A percentile compares a stretch with the other conserved stretches of the same genome.
phyloP scores from a whole-genome alignment of 2,888 invertebrate genomes.

The Epinotia demarniana region DNA sequence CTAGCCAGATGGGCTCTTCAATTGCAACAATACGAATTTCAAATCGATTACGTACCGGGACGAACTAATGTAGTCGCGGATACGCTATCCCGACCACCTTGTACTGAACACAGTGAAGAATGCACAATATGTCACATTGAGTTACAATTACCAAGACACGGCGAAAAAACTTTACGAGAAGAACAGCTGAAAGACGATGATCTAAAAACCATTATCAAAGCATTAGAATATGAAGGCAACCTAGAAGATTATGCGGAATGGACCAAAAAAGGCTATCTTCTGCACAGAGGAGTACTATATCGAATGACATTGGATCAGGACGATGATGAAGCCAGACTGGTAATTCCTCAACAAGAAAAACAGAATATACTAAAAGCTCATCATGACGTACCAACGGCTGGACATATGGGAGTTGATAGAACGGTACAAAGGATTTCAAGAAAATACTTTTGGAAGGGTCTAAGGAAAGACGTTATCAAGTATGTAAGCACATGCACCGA shows the following conservation, averaged over 20 bases:
- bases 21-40: conserved; percentile 60
- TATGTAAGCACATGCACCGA: not conserved
- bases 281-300: conserved; percentile 1
- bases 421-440: not conserved
- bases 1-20: conserved; percentile 67
- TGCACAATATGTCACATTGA: conserved; percentile 11
- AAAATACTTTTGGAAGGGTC: not conserved
- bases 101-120: not conserved
- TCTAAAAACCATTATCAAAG: not conserved
- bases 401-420: not conserved
- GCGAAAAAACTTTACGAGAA: not conserved
- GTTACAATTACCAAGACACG: not conserved
- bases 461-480: not conserved
- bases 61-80: conserved; percentile 64
- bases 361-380: not conserved
- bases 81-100: conserved; percentile 48
- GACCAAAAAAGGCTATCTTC: not conserved
- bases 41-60: conserved; percentile 60
- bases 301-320: not conserved
- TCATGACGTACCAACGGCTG: not conserved
- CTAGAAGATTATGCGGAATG: not conserved
- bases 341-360: not conserved
- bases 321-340: not conserved
- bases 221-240: not conserved
- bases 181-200: not conserved